Evolutionary conservation across 2,888 invertebrate species (phyloP).

Genomic region (Anodontia alba): DNA sequence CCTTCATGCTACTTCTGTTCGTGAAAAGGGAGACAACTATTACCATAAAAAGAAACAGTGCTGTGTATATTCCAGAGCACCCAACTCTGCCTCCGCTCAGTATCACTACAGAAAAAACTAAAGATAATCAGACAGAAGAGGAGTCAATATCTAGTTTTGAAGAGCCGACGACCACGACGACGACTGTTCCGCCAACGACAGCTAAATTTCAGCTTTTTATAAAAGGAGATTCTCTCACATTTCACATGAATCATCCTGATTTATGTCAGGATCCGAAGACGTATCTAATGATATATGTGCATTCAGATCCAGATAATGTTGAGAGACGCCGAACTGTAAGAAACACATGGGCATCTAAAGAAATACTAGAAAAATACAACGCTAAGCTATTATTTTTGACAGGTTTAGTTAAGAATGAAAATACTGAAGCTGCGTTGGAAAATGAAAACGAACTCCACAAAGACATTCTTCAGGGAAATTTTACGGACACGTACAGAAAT

Average conservation of each 20-base stretch:
- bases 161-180: conserved; percentile 31
- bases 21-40: not conserved
- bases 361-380: conserved; percentile 64
- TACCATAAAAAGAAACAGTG: not conserved
- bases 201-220: conserved; percentile 23
- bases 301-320: conserved; percentile 80
- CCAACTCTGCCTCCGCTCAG: not conserved
- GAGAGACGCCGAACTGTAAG: conserved; percentile 78
- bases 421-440: conserved; percentile 69
- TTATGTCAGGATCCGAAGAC: conserved; percentile 41
- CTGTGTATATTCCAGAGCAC: not conserved
- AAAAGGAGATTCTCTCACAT: conserved; percentile 35
- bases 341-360: conserved; percentile 80
- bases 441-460: conserved; percentile 78
- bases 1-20: not conserved
- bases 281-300: conserved; percentile 80
- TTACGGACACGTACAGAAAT: conserved; percentile 85
- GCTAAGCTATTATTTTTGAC: conserved; percentile 82
- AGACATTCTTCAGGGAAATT: conserved; percentile 83
- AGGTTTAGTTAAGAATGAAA: conserved; percentile 68
- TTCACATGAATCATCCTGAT: conserved; percentile 33
- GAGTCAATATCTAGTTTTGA: not conserved
- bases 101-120: not conserved
- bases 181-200: conserved; percentile 26
- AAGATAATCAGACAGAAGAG: not conserved